Conservation (phyloP, 2,113 vertebrate genomes). For the Cinclus mexicanus region DNA sequence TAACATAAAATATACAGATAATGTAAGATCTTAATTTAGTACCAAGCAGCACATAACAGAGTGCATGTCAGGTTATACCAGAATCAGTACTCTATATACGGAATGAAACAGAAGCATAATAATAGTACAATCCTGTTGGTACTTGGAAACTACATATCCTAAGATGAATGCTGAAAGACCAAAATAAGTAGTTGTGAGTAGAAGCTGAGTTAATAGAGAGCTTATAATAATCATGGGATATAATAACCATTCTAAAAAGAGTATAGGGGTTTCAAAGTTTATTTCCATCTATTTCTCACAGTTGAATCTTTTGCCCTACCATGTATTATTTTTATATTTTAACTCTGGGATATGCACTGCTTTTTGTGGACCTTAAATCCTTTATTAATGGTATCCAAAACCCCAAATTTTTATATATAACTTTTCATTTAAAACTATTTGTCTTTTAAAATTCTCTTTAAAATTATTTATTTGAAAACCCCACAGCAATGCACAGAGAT, state of each 20-base stretch:
- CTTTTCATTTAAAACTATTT: not conserved
- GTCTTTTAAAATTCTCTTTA: not conserved
- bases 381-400: not conserved
- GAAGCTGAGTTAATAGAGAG: not conserved
- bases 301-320: not conserved
- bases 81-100: not conserved
- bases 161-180: fast-evolving
- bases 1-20: not conserved
- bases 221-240: not conserved
- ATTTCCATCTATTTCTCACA: not conserved
- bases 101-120: not conserved
- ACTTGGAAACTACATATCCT: not conserved
- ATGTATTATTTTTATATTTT: not conserved
- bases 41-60: not conserved
- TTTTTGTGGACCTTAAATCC: not conserved
- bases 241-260: not conserved
- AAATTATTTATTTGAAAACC: not conserved
- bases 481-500: not conserved
- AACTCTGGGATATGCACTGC: not conserved
- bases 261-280: not conserved
- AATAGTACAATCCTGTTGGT: not conserved
- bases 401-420: fast-evolving
- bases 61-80: not conserved
- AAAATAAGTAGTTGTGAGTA: not conserved
- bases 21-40: not conserved